phyloP scores from a whole-genome alignment of 2,113 vertebrate genomes.

The Pimephales promelas region DNA sequence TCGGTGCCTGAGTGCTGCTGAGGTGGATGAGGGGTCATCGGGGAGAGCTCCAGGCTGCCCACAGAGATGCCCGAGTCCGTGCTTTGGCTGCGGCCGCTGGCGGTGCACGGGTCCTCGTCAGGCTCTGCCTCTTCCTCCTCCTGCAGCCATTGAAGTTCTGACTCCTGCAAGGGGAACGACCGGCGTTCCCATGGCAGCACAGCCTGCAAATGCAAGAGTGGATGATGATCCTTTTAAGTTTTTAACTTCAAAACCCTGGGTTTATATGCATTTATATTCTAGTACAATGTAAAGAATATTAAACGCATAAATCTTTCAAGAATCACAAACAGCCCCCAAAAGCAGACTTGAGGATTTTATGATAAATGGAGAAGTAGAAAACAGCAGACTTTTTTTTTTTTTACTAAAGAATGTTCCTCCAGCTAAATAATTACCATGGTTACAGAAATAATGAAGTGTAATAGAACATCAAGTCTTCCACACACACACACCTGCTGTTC shows the following conservation, averaged over 20 bases:
- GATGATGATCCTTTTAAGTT: neutral
- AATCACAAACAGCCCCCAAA: neutral
- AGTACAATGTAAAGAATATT: neutral
- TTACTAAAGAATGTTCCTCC: constrained; percentile 8
- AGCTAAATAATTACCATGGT: constrained; percentile 42
- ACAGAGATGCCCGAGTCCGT: constrained; percentile 64
- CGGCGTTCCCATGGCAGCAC: constrained; percentile 63
- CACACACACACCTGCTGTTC: constrained; percentile 59
- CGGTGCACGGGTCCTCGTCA: constrained; percentile 39
- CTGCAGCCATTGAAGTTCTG: constrained; percentile 56
- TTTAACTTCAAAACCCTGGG: neutral
- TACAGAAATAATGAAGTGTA: constrained; percentile 34
- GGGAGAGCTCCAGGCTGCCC: constrained; percentile 63
- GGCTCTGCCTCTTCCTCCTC: constrained; percentile 50
- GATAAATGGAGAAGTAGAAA: neutral
- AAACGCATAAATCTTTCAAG: neutral
- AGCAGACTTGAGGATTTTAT: neutral
- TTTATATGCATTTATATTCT: neutral
- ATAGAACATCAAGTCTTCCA: constrained; percentile 38
- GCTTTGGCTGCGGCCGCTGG: constrained; percentile 60
- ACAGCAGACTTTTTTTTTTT: neutral
- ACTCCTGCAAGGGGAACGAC: constrained; percentile 63
- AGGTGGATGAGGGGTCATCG: constrained; percentile 52
- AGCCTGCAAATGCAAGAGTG: constrained; percentile 42
- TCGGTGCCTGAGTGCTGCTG: constrained; percentile 47